phyloP scores from a whole-genome alignment of 2,888 invertebrate genomes.

The Drosophila longiperda region DNA sequence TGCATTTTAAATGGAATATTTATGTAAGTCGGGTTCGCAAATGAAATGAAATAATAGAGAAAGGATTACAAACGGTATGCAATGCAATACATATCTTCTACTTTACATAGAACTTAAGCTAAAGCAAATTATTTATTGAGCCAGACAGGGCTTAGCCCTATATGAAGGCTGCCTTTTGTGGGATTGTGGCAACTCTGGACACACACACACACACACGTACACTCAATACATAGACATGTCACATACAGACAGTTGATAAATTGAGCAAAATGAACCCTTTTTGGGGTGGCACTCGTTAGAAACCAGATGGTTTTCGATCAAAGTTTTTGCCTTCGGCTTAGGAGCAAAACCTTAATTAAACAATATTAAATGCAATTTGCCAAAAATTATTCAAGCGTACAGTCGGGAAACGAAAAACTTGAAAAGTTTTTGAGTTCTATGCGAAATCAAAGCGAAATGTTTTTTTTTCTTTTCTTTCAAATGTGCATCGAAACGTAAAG shows the following conservation, averaged over 20 bases:
- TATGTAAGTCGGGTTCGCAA: slow-evolving; percentile 67
- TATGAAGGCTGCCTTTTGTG: slow-evolving; percentile 9
- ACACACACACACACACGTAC: background rate
- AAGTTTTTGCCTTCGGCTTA: slow-evolving; percentile 22
- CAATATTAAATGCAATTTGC: slow-evolving; percentile 54
- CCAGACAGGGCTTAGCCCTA: slow-evolving; percentile 33
- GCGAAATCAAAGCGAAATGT: slow-evolving; percentile 24
- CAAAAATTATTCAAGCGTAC: slow-evolving; percentile 51
- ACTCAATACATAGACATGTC: background rate
- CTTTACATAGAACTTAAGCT: slow-evolving; percentile 76
- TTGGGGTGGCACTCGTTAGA: background rate
- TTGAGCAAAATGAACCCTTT: slow-evolving; percentile 46
- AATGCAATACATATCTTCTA: slow-evolving; percentile 54
- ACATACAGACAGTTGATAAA: slow-evolving; percentile 44
- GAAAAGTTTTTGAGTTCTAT: slow-evolving; percentile 3
- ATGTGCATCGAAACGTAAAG: slow-evolving; percentile 14
- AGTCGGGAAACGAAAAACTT: slow-evolving; percentile 14
- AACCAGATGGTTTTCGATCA: slow-evolving; percentile 37
- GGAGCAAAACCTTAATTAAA: slow-evolving; percentile 61
- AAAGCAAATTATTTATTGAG: slow-evolving; percentile 79
- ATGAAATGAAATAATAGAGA: slow-evolving; percentile 77
- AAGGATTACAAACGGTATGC: slow-evolving; percentile 64
- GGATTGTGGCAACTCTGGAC: slow-evolving; percentile 11
- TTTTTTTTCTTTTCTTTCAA: slow-evolving; percentile 9
- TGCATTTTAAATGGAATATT: slow-evolving; percentile 78